These are phyloP conservation scores for Limanda limanda DNA, from an alignment of 2,113 vertebrate species.

Conservation along the genomic window DNA sequence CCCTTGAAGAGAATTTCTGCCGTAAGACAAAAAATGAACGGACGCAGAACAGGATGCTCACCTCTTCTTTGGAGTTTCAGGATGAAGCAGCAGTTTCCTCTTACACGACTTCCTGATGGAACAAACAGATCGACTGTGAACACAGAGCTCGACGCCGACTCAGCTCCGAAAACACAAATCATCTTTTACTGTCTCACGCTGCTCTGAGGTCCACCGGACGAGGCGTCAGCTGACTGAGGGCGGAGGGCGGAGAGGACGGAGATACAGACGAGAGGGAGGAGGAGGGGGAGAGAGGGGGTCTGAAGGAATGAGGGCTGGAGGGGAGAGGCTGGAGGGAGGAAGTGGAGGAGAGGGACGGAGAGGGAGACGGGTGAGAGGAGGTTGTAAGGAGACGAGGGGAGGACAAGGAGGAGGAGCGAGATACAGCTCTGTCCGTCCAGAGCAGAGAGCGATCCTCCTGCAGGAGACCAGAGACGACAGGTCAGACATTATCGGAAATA, in stretches of 20 bases:
- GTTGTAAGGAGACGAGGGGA: background rate
- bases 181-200: slow-evolving; percentile 37
- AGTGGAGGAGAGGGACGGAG: background rate
- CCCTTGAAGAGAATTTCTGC: too few species aligned
- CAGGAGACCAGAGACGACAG: background rate
- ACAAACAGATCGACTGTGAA: slow-evolving; percentile 11
- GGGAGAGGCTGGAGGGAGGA: background rate
- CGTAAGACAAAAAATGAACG: too few species aligned
- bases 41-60: slow-evolving; percentile 16
- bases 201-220: background rate
- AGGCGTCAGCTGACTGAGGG: background rate
- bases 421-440: slow-evolving; percentile 48
- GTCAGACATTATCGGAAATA: background rate
- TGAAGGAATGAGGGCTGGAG: slow-evolving; percentile 13
- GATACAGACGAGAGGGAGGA: background rate
- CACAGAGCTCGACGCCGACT: background rate
- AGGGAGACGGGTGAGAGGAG: background rate
- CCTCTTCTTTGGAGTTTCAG: slow-evolving; percentile 59
- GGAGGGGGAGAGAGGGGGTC: slow-evolving; percentile 14
- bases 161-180: background rate
- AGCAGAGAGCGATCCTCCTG: slow-evolving; percentile 69
- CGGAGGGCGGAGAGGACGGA: background rate
- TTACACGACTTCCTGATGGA: slow-evolving; percentile 49
- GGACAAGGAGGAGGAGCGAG: background rate
- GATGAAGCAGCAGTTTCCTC: slow-evolving; percentile 55